phyloP scores from a whole-genome alignment of 2,888 invertebrate genomes.

The Macropis europaea region DNA sequence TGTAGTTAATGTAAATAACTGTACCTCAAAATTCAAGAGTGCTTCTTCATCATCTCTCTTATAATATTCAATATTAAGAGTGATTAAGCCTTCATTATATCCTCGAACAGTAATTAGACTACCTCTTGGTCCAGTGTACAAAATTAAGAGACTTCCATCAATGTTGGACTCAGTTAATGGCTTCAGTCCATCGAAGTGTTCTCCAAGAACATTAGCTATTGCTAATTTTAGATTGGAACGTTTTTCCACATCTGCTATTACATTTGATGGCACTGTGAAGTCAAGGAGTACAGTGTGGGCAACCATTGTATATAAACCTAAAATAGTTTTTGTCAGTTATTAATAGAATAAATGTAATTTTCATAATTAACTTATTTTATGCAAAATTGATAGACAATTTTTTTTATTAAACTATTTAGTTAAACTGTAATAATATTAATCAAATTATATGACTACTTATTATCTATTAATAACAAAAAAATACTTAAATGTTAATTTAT shows the following conservation, averaged over 20 bases:
- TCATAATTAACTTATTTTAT: not conserved
- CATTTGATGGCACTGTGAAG: conserved; percentile 87
- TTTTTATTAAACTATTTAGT: not conserved
- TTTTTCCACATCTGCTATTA: conserved; percentile 85
- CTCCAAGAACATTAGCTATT: conserved; percentile 86
- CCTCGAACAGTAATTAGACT: conserved; percentile 87
- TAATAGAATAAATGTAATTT: not conserved
- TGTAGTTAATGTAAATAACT: conserved; percentile 3
- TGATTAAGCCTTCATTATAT: conserved; percentile 88
- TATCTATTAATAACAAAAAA: not conserved
- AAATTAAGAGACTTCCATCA: conserved; percentile 86
- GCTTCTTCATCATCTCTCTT: conserved; percentile 88
- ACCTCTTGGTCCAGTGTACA: conserved; percentile 87
- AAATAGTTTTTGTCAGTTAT: conserved; percentile 12
- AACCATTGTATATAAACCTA: conserved; percentile 82
- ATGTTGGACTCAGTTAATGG: conserved; percentile 85
- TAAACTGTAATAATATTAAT: not conserved
- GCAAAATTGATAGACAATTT: not conserved
- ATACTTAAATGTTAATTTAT: not conserved
- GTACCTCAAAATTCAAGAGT: conserved; percentile 89
- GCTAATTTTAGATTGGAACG: conserved; percentile 85
- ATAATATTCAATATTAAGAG: conserved; percentile 91
- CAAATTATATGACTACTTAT: not conserved
- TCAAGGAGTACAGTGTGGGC: conserved; percentile 90
- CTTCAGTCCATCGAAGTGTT: conserved; percentile 87